Evolutionary conservation across 1,140 invertebrate species (phyloP).

Genomic region (Parapsyche elsis): DNA sequence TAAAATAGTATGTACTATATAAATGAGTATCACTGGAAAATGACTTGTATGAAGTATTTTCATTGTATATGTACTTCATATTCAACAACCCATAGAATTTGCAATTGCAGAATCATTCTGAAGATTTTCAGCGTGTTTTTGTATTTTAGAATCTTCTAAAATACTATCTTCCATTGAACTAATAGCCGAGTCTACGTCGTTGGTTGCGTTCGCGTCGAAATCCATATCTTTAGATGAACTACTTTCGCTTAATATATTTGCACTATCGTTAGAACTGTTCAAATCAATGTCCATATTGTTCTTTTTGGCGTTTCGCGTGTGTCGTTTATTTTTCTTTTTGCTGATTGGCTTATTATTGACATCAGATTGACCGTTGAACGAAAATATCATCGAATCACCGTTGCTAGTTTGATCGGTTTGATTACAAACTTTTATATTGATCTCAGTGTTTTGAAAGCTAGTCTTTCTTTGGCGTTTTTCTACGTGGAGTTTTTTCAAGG

Average conservation of each 20-base stretch:
- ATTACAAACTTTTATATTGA: constrained; percentile 13
- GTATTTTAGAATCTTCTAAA: constrained; percentile 28
- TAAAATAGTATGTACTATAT: no score
- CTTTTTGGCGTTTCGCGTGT: constrained; percentile 14
- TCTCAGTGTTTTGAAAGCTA: constrained; percentile 13
- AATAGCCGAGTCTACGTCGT: constrained; percentile 45
- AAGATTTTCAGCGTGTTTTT: not conserved
- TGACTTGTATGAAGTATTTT: no score
- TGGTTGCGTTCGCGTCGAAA: constrained; percentile 28
- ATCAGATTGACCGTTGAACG: constrained; percentile 2
- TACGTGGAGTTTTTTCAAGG: constrained; percentile 39
- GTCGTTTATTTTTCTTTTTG: constrained; percentile 28
- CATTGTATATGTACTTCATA: not conserved
- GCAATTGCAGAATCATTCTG: not conserved
- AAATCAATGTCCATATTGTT: constrained; percentile 41
- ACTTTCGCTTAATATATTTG: not conserved
- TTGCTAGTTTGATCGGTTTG: not conserved
- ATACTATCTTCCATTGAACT: constrained; percentile 54
- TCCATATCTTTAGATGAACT: constrained; percentile 3
- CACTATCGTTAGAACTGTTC: constrained; percentile 31
- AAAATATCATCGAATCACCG: constrained; percentile 38
- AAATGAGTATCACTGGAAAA: not conserved
- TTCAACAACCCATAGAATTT: not conserved
- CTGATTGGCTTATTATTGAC: not conserved
- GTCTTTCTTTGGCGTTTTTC: constrained; percentile 21